Percentiles rank a stretch among this genome's conserved stretches.
These are phyloP conservation scores for Platycheirus rosarum DNA, from an alignment of 2,888 invertebrate species.

Conservation along the genomic window DNA sequence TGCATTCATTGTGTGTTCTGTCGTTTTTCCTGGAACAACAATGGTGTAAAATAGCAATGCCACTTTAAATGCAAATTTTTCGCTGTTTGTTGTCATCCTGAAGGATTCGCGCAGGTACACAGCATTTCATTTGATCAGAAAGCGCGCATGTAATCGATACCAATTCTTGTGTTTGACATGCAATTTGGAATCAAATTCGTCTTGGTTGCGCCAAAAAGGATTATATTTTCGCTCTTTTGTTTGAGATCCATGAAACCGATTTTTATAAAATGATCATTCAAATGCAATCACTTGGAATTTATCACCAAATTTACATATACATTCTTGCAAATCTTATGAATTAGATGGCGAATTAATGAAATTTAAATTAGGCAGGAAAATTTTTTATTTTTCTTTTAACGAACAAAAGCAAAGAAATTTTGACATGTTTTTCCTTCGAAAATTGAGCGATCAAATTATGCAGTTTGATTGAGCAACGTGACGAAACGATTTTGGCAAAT, in stretches of 20 bases:
- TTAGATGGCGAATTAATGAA: slow-evolving; percentile 38
- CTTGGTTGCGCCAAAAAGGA: slow-evolving; percentile 51
- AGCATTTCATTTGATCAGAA: slow-evolving; percentile 64
- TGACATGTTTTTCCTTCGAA: slow-evolving; percentile 28
- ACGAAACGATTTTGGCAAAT: slow-evolving; percentile 55
- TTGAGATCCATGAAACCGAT: slow-evolving; percentile 60
- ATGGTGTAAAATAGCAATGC: slow-evolving; percentile 50
- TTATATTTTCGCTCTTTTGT: slow-evolving; percentile 16
- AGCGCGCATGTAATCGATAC: slow-evolving; percentile 60
- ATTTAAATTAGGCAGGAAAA: slow-evolving; percentile 18
- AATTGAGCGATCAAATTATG: slow-evolving; percentile 52
- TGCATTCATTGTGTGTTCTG: neutral
- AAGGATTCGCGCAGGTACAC: slow-evolving; percentile 50
- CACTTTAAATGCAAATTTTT: slow-evolving; percentile 62
- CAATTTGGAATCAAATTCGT: slow-evolving; percentile 55
- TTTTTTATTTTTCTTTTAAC: too few species aligned
- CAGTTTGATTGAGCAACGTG: slow-evolving; percentile 56
- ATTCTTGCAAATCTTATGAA: slow-evolving; percentile 27
- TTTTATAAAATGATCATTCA: slow-evolving; percentile 50
- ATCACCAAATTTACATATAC: slow-evolving; percentile 58
- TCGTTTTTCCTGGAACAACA: slow-evolving; percentile 20
- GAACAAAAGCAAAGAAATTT: neutral
- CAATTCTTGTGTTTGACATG: slow-evolving; percentile 61
- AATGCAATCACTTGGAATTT: slow-evolving; percentile 52
- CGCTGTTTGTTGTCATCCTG: slow-evolving; percentile 37